phyloP scores from a whole-genome alignment of 2,888 invertebrate species.

The Syritta pipiens region DNA sequence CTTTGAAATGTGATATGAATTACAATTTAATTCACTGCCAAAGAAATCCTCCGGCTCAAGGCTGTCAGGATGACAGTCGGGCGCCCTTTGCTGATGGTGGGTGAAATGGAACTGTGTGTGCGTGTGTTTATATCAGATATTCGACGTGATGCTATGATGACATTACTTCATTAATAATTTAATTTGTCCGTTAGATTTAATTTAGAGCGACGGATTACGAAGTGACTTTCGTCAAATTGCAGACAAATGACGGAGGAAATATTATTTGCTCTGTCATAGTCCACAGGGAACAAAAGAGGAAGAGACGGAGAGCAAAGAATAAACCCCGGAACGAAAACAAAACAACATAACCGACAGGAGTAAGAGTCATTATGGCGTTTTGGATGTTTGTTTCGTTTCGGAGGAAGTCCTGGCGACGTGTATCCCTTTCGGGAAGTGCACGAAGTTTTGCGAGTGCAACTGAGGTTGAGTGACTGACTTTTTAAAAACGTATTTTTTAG shows the following conservation, averaged over 20 bases:
- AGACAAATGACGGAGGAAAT: conserved; percentile 3
- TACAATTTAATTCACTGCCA: conserved; percentile 54
- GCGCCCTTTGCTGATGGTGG: too few species aligned
- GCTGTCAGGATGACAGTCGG: conserved; percentile 30
- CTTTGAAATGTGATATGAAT: conserved; percentile 53
- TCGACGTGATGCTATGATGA: conserved; percentile 17
- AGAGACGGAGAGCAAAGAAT: background rate
- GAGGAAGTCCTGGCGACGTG: too few species aligned
- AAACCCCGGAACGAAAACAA: too few species aligned
- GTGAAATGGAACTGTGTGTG: too few species aligned
- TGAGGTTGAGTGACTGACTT: too few species aligned
- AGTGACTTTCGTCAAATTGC: conserved; percentile 34
- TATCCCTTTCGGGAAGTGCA: too few species aligned
- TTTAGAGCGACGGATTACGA: conserved; percentile 34
- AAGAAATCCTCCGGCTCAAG: conserved; percentile 32
- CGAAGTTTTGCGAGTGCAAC: too few species aligned
- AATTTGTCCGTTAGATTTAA: conserved; percentile 47
- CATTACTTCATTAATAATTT: conserved; percentile 51
- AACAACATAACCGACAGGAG: too few species aligned
- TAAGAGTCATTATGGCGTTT: too few species aligned
- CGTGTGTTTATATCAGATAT: conserved; percentile 4
- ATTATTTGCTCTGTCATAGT: background rate
- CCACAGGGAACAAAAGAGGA: background rate
- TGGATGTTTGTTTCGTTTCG: too few species aligned
- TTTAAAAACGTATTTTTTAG: too few species aligned